phyloP scores from a whole-genome alignment of 1,140 invertebrate species.

The Nasonia vitripennis region DNA sequence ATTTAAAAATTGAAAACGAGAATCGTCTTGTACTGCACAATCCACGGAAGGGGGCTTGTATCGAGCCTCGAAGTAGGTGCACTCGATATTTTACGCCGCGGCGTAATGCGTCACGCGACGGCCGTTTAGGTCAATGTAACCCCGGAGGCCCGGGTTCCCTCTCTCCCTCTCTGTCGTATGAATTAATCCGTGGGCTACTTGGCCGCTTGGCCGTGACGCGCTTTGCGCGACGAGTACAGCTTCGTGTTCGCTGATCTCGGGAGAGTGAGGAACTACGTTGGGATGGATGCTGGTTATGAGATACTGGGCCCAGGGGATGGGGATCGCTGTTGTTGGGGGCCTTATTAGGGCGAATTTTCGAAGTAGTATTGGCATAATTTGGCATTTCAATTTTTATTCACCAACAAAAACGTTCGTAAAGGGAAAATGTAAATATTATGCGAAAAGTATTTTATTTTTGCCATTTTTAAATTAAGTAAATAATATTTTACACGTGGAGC shows the following conservation, averaged over 20 bases:
- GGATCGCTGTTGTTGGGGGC: too few relatives aligned
- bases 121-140: not conserved
- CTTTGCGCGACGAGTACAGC: not conserved
- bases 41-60: not conserved
- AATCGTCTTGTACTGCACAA: too few relatives aligned
- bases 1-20: too few relatives aligned
- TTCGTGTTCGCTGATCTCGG: not conserved
- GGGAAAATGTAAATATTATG: too few relatives aligned
- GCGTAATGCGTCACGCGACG: conserved; percentile 16
- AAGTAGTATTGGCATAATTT: too few relatives aligned
- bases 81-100: conserved; percentile 15
- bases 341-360: too few relatives aligned
- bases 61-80: not conserved
- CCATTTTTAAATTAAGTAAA: too few relatives aligned
- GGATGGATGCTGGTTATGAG: not conserved
- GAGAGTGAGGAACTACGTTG: not conserved
- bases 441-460: too few relatives aligned
- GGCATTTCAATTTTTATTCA: too few relatives aligned
- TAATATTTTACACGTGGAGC: too few relatives aligned
- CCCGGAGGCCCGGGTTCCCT: not conserved
- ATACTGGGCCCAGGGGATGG: too few relatives aligned
- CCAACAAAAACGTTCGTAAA: too few relatives aligned
- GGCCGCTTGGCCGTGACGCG: conserved; percentile 4
- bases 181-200: conserved; percentile 13
- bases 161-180: not conserved